A percentile compares a stretch with the other conserved stretches of the same genome.
Conservation (phyloP, 2,888 invertebrate genomes). For the Netelia fuscicornis region DNA sequence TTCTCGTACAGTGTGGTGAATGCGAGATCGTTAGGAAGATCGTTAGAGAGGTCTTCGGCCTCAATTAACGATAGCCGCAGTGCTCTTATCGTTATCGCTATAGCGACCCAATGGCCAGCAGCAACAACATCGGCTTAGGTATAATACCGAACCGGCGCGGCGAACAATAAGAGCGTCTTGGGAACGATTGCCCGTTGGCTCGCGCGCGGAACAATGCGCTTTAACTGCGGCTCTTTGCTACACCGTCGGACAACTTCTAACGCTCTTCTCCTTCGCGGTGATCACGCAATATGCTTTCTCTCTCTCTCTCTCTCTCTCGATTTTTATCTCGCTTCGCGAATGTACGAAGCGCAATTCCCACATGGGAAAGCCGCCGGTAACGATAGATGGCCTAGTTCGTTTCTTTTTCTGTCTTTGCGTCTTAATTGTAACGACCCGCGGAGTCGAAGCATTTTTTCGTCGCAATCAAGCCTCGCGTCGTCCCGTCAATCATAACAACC, state of each 20-base stretch:
- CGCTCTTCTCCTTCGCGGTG: slow-evolving; percentile 54
- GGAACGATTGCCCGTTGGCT: slow-evolving; percentile 56
- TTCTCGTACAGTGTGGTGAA: slow-evolving; percentile 52
- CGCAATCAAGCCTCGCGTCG: slow-evolving; percentile 68
- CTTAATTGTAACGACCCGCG: slow-evolving; percentile 46
- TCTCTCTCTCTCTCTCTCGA: slow-evolving; percentile 2
- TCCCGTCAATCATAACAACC: slow-evolving; percentile 62
- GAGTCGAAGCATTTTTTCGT: slow-evolving; percentile 55
- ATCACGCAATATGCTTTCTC: slow-evolving; percentile 25
- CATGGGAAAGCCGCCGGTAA: slow-evolving; percentile 37
- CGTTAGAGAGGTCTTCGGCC: slow-evolving; percentile 68
- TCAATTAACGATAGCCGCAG: slow-evolving; percentile 64
- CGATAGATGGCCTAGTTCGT: slow-evolving; percentile 55
- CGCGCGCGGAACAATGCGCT: slow-evolving; percentile 69
- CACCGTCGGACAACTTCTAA: slow-evolving; percentile 64
- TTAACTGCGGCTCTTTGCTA: slow-evolving; percentile 54
- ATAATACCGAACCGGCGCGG: slow-evolving; percentile 25
- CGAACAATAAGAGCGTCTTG: slow-evolving; percentile 62
- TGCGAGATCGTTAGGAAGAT: slow-evolving; percentile 68
- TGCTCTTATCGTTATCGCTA: slow-evolving; percentile 67
- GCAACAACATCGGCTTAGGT: slow-evolving; percentile 12
- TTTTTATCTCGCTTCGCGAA: not conserved
- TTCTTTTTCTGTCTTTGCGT: slow-evolving; percentile 28
- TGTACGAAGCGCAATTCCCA: slow-evolving; percentile 32
- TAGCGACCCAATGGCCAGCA: slow-evolving; percentile 35